A percentile compares a stretch with the other conserved stretches of the same genome.
phyloP scores from a whole-genome alignment of 2,797 vertebrate species.

The Chrysocyon brachyurus region DNA sequence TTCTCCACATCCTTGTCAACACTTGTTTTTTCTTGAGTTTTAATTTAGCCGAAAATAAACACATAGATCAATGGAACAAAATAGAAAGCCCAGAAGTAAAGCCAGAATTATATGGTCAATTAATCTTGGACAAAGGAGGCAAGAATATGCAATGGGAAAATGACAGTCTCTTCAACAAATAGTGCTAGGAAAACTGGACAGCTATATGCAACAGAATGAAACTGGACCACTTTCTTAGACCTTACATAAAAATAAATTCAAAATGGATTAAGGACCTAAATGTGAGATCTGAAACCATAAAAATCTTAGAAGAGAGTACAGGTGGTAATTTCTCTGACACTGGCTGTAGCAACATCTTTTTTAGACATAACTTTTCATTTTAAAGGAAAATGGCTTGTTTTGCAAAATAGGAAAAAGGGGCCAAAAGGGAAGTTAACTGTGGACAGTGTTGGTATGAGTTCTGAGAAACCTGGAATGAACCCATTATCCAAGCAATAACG shows the following conservation, averaged over 20 bases:
- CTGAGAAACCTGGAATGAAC: constrained; percentile 27
- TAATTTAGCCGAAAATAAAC: neutral
- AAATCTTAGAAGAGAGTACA: neutral
- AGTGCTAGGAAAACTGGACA: neutral
- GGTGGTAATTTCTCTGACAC: neutral
- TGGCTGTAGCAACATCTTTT: neutral
- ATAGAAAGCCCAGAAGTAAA: neutral
- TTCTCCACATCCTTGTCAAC: neutral
- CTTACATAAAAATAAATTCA: neutral
- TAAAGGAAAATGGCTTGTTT: constrained; percentile 57
- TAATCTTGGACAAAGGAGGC: neutral
- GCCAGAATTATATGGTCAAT: neutral
- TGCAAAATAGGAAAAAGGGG: neutral
- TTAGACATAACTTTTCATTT: constrained; percentile 12
- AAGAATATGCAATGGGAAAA: neutral
- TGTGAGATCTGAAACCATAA: neutral
- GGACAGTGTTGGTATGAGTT: neutral
- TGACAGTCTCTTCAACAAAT: neutral
- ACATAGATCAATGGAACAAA: neutral
- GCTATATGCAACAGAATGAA: too few species aligned
- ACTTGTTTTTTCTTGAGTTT: neutral
- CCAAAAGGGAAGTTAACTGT: neutral
- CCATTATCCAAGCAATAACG: neutral
- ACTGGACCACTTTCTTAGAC: too few species aligned
- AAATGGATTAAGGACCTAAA: neutral